Evolutionary conservation across 2,797 vertebrate genomes (phyloP), one percentile per base, ranked within the genome.

Genomic region (Typhlichthys subterraneus): DNA sequence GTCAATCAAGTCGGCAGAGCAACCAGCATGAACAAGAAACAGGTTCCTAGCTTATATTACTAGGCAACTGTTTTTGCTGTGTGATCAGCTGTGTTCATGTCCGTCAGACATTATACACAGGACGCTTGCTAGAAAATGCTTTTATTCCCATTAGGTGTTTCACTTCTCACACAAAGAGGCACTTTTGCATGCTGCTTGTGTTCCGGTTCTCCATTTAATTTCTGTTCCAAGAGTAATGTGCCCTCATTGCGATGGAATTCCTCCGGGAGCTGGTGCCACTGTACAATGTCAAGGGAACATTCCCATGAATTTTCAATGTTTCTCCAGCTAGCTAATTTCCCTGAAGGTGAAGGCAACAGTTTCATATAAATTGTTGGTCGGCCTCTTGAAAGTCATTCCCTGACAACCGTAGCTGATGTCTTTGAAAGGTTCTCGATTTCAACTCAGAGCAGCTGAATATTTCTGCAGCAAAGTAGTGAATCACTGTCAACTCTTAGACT

Each of bases 381-480:
- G 53, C 33, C 66, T 63, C 50, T 67, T 51, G 14, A 59, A 67
- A 58, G 19, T 7, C 15, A 14, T 38, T 3, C 14, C 59, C 57
- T 47, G 56, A 68, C 65, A 63, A 62, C 14, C 1, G 15, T 2
- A 50, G 57, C 58, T 50, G 59, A 73, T 66, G 14, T 45, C 57
- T 69, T 63, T 66, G 33, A 73, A 71, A 49, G 48, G 13, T 15
- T 57, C 8, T 45, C 57, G 2, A 62, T 38, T 29, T 45, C 17
- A 48, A 2, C 3, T 55, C 58, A 69, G 58, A 55, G 59, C 63
- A 50, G 58, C 55, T 60, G 69, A 60, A 45, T 38, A 31, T 60
- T 57, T 65, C 63, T 45, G 45, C 45, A 64, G 74, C 58, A 45
- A 2, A 76, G 19, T 47, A 57, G 70, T 7, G 23, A 72, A 61